A percentile compares a stretch with the other conserved stretches of the same genome.
Evolutionary conservation across 2,113 vertebrate genomes (phyloP).

Genomic region (Jaculus jaculus): DNA sequence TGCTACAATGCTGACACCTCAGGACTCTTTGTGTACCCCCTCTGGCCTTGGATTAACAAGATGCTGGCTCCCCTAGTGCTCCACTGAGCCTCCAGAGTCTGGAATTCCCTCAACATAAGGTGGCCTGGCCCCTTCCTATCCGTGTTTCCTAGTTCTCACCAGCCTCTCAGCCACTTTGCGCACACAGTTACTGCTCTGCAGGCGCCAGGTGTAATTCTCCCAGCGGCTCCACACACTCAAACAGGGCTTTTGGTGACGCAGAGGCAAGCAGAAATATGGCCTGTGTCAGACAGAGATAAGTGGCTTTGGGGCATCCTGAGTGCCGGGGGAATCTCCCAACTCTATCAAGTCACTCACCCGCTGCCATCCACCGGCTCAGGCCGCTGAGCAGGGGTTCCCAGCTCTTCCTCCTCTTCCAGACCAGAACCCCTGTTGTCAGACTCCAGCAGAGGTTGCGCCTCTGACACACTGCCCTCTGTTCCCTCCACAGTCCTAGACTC

Average conservation of each 20-base stretch:
- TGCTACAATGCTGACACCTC: background rate
- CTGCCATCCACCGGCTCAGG: slow-evolving; percentile 90
- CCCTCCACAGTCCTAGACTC: slow-evolving; percentile 80
- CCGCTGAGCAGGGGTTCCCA: slow-evolving; percentile 84
- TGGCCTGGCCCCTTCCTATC: rapidly evolving
- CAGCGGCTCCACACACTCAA: slow-evolving; percentile 91
- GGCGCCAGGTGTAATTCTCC: slow-evolving; percentile 93
- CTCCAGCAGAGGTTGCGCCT: slow-evolving; percentile 83
- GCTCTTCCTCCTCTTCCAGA: slow-evolving; percentile 80
- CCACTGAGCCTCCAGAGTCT: background rate
- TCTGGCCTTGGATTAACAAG: background rate
- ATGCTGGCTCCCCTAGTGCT: background rate
- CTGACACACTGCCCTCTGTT: slow-evolving; percentile 74
- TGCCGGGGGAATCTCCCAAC: background rate
- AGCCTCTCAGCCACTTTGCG: slow-evolving; percentile 93
- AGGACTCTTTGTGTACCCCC: background rate
- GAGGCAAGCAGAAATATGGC: slow-evolving; percentile 90
- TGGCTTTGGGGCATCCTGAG: background rate
- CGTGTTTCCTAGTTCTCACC: slow-evolving; percentile 78
- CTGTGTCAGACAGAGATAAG: slow-evolving; percentile 73
- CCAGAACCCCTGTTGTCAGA: slow-evolving; percentile 75
- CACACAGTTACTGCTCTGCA: slow-evolving; percentile 91
- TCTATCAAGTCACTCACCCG: slow-evolving; percentile 81
- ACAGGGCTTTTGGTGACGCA: slow-evolving; percentile 89
- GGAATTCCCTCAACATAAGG: background rate